Evolutionary conservation across 2,797 vertebrate genomes (phyloP).

Genomic region (Danio aesculapii): DNA sequence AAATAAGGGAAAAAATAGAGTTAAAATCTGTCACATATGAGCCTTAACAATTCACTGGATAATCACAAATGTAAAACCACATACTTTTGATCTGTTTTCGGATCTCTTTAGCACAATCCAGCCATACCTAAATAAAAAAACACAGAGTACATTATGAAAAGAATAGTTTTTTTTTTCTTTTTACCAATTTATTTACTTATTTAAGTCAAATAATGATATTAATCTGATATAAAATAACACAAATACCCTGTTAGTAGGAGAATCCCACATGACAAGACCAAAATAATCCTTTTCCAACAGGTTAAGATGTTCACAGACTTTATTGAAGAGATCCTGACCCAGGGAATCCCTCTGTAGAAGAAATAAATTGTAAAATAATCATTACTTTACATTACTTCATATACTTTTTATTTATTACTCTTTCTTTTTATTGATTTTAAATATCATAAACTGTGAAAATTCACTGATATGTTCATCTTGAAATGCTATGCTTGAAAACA

Average conservation of each 20-base stretch:
- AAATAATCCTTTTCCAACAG: slow-evolving; percentile 98
- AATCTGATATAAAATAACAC: not conserved
- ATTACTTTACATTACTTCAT: not conserved
- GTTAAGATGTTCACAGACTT: slow-evolving; percentile 94
- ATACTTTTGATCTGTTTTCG: slow-evolving; percentile 90
- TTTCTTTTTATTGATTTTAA: too few relatives aligned
- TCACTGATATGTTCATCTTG: too few relatives aligned
- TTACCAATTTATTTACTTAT: not conserved
- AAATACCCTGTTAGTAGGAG: slow-evolving; percentile 83
- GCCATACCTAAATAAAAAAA: slow-evolving; percentile 85
- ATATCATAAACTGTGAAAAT: too few relatives aligned
- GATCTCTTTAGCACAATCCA: slow-evolving; percentile 94
- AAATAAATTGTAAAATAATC: not conserved
- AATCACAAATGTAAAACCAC: slow-evolving; percentile 48
- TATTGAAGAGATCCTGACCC: slow-evolving; percentile 90
- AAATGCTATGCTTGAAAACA: too few relatives aligned
- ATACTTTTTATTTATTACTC: too few relatives aligned
- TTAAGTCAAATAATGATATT: not conserved
- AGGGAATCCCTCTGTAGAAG: slow-evolving; percentile 90
- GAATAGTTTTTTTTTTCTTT: not conserved
- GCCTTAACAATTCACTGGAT: not conserved
- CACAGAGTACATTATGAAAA: slow-evolving; percentile 2
- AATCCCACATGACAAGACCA: slow-evolving; percentile 89
- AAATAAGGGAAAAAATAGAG: not conserved
- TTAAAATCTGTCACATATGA: not conserved